These are phyloP conservation scores for Andrena hattorfiana DNA, from an alignment of 2,888 invertebrate species.

Conservation along the genomic window DNA sequence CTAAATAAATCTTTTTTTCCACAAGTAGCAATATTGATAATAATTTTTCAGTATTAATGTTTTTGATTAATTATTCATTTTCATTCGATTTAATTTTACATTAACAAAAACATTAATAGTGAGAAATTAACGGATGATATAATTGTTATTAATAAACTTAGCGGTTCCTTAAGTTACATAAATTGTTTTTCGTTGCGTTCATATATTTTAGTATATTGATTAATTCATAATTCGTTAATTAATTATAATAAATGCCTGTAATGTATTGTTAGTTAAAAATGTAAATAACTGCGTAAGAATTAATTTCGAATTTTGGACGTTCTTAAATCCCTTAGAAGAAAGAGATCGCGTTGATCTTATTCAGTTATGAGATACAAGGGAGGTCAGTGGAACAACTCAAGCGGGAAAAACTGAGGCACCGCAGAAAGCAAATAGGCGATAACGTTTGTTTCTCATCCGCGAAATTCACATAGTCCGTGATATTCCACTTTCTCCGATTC, in stretches of 20 bases:
- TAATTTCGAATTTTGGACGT: neutral
- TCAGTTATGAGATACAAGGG: conserved; percentile 14
- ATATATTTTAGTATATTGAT: neutral
- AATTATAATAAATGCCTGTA: neutral
- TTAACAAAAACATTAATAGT: no score
- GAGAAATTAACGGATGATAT: no score
- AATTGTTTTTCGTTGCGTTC: no score
- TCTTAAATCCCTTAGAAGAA: neutral
- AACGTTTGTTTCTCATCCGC: conserved; percentile 20
- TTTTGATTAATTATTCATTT: no score
- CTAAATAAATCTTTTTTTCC: no score
- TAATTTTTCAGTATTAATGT: no score
- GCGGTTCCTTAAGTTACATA: no score
- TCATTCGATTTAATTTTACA: no score
- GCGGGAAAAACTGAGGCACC: conserved; percentile 27
- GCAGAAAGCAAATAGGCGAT: conserved; percentile 26
- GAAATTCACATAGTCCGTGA: conserved; percentile 43
- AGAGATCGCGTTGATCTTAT: neutral
- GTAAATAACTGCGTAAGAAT: neutral
- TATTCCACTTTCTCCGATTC: conserved; percentile 66
- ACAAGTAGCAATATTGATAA: no score
- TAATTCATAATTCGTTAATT: neutral
- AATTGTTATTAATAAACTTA: no score
- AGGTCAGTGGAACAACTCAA: conserved; percentile 51
- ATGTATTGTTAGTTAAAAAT: no score